Percentiles rank a stretch among this genome's conserved stretches.
These are phyloP conservation scores for Isotomurus palustris DNA, from an alignment of 2,888 invertebrate genomes.

Conservation along the genomic window DNA sequence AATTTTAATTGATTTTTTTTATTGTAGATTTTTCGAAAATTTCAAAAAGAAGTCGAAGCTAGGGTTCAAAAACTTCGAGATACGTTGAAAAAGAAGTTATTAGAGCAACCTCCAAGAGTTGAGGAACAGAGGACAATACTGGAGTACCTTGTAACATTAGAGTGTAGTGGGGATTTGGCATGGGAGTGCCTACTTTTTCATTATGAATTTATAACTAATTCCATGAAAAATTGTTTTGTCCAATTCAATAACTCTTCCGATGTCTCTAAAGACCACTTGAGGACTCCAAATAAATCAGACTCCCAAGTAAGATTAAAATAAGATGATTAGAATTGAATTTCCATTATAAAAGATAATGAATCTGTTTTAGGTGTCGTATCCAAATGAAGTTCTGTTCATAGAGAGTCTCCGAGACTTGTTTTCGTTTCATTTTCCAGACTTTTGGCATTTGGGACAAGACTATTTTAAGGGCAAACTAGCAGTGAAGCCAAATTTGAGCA, in stretches of 20 bases:
- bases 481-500: conserved; percentile 65
- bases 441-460: conserved; percentile 92
- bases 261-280: conserved; percentile 29
- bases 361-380: conserved; percentile 50
- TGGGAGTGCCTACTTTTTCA: conserved; percentile 90
- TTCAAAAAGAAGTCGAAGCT: conserved; percentile 84
- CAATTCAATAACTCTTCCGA: conserved; percentile 36
- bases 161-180: conserved; percentile 81
- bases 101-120: conserved; percentile 67
- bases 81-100: conserved; percentile 73
- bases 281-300: conserved; percentile 40
- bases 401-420: conserved; percentile 74
- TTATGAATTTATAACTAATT: conserved; percentile 69
- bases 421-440: conserved; percentile 73
- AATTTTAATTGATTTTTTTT: conserved; percentile 7
- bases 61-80: conserved; percentile 76
- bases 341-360: not conserved
- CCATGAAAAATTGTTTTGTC: conserved; percentile 54
- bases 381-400: conserved; percentile 68
- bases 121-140: conserved; percentile 43
- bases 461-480: conserved; percentile 87
- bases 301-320: conserved; percentile 10
- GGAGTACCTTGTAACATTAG: conserved; percentile 66
- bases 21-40: conserved; percentile 72
- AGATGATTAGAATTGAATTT: not conserved